Evolutionary conservation across 2,797 vertebrate genomes (phyloP).

Genomic region (Anguilla obscura): DNA sequence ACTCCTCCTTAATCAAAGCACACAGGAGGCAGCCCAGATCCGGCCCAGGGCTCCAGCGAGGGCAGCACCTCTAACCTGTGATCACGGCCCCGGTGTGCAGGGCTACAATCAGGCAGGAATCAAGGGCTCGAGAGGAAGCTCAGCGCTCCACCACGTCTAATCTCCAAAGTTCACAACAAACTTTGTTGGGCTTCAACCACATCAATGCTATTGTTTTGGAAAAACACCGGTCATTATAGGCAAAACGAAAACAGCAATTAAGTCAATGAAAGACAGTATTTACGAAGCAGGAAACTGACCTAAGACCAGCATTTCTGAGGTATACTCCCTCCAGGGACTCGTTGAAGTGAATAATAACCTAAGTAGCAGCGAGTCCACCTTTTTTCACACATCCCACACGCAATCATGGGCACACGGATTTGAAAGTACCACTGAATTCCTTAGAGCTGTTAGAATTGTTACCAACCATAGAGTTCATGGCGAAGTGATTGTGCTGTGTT

Average conservation of each 20-base stretch:
- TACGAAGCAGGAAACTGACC: background rate
- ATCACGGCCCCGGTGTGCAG: background rate
- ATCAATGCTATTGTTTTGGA: conserved; percentile 15
- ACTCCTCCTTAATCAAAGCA: background rate
- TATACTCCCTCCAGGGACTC: background rate
- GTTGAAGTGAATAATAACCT: conserved; percentile 9
- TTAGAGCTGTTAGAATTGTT: background rate
- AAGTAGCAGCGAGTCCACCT: background rate
- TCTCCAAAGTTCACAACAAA: background rate
- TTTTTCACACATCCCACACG: background rate
- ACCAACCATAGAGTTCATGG: conserved; percentile 98
- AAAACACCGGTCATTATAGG: conserved; percentile 3
- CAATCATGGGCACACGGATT: conserved; percentile 16
- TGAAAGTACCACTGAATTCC: conserved; percentile 8
- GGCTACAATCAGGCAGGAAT: background rate
- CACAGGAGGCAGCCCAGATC: background rate
- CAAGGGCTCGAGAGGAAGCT: background rate
- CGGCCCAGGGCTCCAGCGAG: background rate
- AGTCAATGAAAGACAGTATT: conserved; percentile 1
- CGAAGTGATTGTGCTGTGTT: conserved; percentile 98
- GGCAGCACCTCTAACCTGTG: background rate
- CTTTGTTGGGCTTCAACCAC: background rate
- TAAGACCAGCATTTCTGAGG: background rate
- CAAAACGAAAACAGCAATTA: conserved; percentile 16
- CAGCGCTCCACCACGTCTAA: background rate